Evolutionary conservation across 2,888 invertebrate genomes (phyloP), one percentile per base, ranked within the genome.

Genomic region (Lithophane semibrunnea): DNA sequence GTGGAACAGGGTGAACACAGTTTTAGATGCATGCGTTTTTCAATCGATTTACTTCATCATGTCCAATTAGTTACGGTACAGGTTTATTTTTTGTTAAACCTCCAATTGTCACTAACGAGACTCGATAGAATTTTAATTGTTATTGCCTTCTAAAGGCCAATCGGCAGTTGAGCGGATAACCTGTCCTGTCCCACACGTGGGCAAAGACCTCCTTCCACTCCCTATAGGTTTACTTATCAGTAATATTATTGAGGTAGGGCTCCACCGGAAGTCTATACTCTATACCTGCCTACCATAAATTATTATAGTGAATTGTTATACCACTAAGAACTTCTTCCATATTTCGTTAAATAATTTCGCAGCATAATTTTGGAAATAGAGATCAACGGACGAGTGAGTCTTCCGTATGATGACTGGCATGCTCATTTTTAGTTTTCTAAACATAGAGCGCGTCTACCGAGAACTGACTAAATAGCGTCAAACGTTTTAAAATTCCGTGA

Each of bases 341-440:
- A 37, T 47, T 67, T 52, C 52, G 52, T 52, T 52, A 52, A 52
- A 52, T 21, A 52, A 52, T 52, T 8, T 66, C 12, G 16, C 52
- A 67, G 60, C 52, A 16, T 67, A 56, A 21, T n/a, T 73, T 66
- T 77, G 49, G 42, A 24, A 78, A 82, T 84, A 77, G 79, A 88
- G 84, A 86, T 83, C 81, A 88, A 88, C 83, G 83, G 76, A 85
- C 82, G 80, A 67, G 56, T 75, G 79, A 42, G 73, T 77, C 81
- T 88, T 88, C 86, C 79, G 83, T 81, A 79, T 82, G 81, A 80
- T 86, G 84, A 85, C 80, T 83, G 79, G 84, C 84, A 81, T 76
- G 76, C 75, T 77, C 84, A 83, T 80, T 88, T 90, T 89, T 89
- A 90, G 88, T 88, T 82, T 86, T 87, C 91, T 91, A 91, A 86